Evolutionary conservation across 2,888 invertebrate species (phyloP).

Genomic region (Lasioglossum zephyrum): DNA sequence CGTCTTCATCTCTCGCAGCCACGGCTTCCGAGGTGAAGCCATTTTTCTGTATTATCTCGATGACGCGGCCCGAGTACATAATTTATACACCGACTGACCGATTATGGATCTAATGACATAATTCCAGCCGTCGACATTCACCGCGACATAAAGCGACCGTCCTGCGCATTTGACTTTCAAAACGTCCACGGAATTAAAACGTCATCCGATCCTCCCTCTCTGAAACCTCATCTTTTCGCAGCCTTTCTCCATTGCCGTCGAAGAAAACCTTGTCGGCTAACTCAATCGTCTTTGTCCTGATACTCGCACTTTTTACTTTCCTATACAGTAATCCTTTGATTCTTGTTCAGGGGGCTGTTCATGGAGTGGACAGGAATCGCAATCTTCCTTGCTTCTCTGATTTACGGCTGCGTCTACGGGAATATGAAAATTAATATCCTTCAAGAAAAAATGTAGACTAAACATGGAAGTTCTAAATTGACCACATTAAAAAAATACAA

Average conservation of each 20-base stretch:
- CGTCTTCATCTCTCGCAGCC: conserved; percentile 73
- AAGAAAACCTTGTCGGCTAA: background rate
- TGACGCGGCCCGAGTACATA: conserved; percentile 75
- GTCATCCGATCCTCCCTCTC: background rate
- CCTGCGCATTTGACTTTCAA: conserved; percentile 36
- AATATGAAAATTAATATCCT: too few relatives aligned
- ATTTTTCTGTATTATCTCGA: conserved; percentile 81
- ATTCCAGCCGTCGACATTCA: conserved; percentile 65
- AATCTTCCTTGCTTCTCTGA: too few relatives aligned
- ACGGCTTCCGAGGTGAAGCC: conserved; percentile 75
- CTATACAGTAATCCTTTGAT: background rate
- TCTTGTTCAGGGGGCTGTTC: too few relatives aligned
- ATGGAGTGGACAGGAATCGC: too few relatives aligned
- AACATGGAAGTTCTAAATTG: too few relatives aligned
- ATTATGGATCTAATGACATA: conserved; percentile 76
- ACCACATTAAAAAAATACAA: too few relatives aligned
- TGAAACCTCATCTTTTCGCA: background rate
- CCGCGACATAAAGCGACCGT: conserved; percentile 9
- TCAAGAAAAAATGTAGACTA: too few relatives aligned
- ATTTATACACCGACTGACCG: conserved; percentile 74
- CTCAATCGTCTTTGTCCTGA: background rate
- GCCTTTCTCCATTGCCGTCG: background rate
- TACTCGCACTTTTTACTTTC: background rate
- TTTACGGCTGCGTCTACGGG: too few relatives aligned
- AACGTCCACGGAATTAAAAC: conserved; percentile 27